Conservation (phyloP, 2,888 invertebrate species). For the Toxonevra muliebris region DNA sequence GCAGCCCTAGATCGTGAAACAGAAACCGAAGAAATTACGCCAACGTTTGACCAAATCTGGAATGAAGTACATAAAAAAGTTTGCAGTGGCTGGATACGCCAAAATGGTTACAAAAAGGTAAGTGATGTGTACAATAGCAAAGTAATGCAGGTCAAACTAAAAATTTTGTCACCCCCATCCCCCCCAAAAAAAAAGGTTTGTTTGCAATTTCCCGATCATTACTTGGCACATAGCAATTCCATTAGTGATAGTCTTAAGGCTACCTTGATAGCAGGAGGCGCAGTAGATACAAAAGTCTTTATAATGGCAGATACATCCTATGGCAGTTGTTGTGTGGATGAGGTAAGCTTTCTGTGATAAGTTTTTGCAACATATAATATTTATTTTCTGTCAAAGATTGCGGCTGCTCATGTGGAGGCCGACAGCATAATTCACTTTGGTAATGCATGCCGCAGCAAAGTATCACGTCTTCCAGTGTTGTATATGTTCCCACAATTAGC, state of each 20-base stretch:
- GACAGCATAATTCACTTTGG: conserved; percentile 94
- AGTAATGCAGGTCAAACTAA: not conserved
- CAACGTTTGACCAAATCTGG: conserved; percentile 59
- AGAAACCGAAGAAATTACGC: conserved; percentile 43
- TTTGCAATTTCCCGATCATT: conserved; percentile 89
- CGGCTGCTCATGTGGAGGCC: conserved; percentile 86
- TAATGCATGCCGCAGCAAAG: conserved; percentile 83
- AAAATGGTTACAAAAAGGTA: conserved; percentile 75
- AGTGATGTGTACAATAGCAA: conserved; percentile 35
- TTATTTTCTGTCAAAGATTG: conserved; percentile 71
- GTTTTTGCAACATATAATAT: not conserved
- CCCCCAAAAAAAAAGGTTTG: conserved; percentile 80
- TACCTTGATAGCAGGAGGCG: conserved; percentile 43
- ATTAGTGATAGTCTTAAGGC: conserved; percentile 71
- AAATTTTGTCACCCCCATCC: conserved; percentile 19
- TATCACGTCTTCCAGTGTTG: conserved; percentile 78
- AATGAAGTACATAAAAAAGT: conserved; percentile 54
- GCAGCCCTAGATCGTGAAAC: conserved; percentile 54
- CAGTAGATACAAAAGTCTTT: conserved; percentile 70
- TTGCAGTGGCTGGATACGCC: conserved; percentile 73
- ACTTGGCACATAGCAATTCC: conserved; percentile 74
- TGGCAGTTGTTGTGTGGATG: conserved; percentile 74
- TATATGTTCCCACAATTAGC: conserved; percentile 74
- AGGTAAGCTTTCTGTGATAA: conserved; percentile 39
- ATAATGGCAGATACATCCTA: conserved; percentile 92